phyloP scores from a whole-genome alignment of 1,140 invertebrate genomes.

The Cydia splendana region DNA sequence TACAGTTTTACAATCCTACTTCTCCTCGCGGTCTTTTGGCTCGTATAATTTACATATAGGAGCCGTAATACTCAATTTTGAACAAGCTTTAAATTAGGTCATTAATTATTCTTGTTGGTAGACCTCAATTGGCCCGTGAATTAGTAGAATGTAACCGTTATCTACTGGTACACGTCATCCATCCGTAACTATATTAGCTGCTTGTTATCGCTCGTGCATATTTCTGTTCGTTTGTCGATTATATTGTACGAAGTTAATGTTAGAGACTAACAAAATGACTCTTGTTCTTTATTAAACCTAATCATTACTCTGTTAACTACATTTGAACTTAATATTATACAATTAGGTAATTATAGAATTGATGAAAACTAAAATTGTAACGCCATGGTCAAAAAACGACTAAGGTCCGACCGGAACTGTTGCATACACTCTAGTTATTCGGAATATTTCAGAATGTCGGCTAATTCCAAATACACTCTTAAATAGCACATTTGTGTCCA shows the following conservation, averaged over 20 bases:
- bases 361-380: too few species aligned
- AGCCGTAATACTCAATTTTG: neutral
- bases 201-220: conserved; percentile 2
- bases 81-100: neutral
- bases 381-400: too few species aligned
- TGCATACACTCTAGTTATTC: too few species aligned
- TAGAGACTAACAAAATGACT: neutral
- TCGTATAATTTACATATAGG: too few species aligned
- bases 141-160: conserved; percentile 7
- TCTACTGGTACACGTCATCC: neutral
- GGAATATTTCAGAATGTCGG: too few species aligned
- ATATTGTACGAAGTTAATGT: neutral
- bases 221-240: conserved; percentile 4
- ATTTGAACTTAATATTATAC: too few species aligned
- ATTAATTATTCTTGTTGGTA: neutral
- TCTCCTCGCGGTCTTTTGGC: too few species aligned
- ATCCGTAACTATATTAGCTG: neutral
- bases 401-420: too few species aligned
- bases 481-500: too few species aligned
- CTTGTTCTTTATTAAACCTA: neutral
- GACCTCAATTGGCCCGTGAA: neutral
- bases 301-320: neutral
- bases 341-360: too few species aligned
- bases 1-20: too few species aligned
- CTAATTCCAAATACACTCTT: too few species aligned